Evolutionary conservation across 2,888 invertebrate species (phyloP).

Genomic region (Caenorhabditis macrosperma): DNA sequence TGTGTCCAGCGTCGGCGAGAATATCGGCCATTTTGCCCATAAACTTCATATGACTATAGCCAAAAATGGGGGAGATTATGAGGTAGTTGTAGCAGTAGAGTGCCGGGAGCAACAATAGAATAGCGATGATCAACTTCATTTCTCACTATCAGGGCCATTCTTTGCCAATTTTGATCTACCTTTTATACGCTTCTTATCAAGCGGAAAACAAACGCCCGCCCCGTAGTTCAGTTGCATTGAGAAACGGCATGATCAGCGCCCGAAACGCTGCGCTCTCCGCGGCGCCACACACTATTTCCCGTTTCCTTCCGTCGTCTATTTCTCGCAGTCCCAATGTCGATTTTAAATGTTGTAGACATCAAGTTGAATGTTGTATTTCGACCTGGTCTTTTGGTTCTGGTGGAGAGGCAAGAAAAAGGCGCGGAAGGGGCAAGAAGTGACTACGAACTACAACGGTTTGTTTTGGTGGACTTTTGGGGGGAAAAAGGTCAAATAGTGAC

Average conservation of each 20-base stretch:
- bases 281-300: background rate
- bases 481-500: too few species aligned
- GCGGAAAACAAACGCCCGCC: too few species aligned
- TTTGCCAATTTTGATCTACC: conserved; percentile 5
- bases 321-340: too few species aligned
- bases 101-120: background rate
- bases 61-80: conserved; percentile 56
- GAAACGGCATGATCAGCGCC: conserved; percentile 31
- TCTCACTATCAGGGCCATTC: background rate
- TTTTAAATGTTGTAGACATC: conserved; percentile 1
- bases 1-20: conserved; percentile 60
- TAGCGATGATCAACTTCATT: conserved; percentile 13
- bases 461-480: too few species aligned
- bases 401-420: too few species aligned
- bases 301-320: conserved; percentile 1
- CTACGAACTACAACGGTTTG: too few species aligned
- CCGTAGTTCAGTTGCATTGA: conserved; percentile 39
- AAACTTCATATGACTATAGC: conserved; percentile 59
- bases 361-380: background rate
- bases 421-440: too few species aligned
- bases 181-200: conserved; percentile 4
- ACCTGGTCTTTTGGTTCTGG: background rate
- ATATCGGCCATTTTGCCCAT: conserved; percentile 59
- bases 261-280: conserved; percentile 2
- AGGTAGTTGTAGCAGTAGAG: conserved; percentile 44